Conservation (phyloP, 1,140 invertebrate species). For the Drosophila tristis region DNA sequence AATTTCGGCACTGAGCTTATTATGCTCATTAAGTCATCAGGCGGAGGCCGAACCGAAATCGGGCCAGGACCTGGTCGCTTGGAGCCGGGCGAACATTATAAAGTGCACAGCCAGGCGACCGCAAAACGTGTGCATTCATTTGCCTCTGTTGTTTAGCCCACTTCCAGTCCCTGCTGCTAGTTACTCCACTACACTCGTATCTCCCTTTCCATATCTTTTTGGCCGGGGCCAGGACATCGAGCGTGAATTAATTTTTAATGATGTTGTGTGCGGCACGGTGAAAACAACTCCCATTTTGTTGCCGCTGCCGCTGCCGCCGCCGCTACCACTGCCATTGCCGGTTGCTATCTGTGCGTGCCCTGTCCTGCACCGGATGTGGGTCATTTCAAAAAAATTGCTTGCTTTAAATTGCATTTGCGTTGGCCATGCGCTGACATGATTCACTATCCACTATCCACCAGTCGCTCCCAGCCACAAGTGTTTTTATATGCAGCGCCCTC, state of each 20-base stretch:
- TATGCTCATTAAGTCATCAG: constrained; percentile 82
- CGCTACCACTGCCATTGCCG: constrained; percentile 23
- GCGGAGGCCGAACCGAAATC: constrained; percentile 36
- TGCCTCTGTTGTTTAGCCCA: constrained; percentile 56
- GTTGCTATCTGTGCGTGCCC: constrained; percentile 21
- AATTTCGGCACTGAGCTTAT: constrained; percentile 79
- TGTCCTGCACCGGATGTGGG: constrained; percentile 71
- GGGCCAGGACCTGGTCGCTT: constrained; percentile 20
- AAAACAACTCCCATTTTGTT: constrained; percentile 67
- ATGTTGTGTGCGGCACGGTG: constrained; percentile 68
- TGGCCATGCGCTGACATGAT: constrained; percentile 65
- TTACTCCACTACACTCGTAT: constrained; percentile 18
- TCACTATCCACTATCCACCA: constrained; percentile 38
- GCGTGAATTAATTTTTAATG: constrained; percentile 83
- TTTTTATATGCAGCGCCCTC: constrained; percentile 42
- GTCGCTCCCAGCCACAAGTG: constrained; percentile 68
- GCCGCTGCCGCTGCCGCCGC: constrained; percentile 13
- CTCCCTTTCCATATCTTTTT: constrained; percentile 26
- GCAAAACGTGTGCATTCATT: constrained; percentile 71
- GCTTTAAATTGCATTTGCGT: constrained; percentile 81
- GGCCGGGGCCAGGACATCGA: constrained; percentile 67
- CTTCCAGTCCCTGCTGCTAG: constrained; percentile 6
- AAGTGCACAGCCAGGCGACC: constrained; percentile 63
- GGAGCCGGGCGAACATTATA: constrained; percentile 53
- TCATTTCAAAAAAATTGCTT: constrained; percentile 81